A percentile compares a stretch with the other conserved stretches of the same genome.
Evolutionary conservation across 1,140 invertebrate species (phyloP).

Genomic region (Cotesia chilonis): DNA sequence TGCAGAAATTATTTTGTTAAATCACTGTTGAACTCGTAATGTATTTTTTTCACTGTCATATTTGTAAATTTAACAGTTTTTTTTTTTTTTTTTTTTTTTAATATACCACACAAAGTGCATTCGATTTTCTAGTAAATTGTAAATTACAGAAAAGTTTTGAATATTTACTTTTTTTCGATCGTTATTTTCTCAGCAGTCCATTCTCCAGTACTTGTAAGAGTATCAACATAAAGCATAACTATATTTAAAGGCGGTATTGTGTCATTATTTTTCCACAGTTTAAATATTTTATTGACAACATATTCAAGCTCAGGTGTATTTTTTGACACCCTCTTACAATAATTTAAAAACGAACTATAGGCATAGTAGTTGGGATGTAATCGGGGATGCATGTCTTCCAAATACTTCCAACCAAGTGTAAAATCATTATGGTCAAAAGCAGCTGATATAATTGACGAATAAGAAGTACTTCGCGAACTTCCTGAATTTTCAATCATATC

Average conservation of each 20-base stretch:
- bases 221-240: constrained; percentile 30
- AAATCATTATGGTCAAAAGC: constrained; percentile 69
- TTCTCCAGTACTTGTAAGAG: constrained; percentile 38
- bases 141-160: not conserved
- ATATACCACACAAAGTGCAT: too few relatives aligned
- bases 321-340: constrained; percentile 61
- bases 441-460: constrained; percentile 64
- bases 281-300: constrained; percentile 64
- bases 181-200: constrained; percentile 1
- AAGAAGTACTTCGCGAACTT: constrained; percentile 47
- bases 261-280: constrained; percentile 52
- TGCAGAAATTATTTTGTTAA: too few relatives aligned
- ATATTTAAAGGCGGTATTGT: constrained; percentile 33
- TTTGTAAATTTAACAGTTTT: too few relatives aligned
- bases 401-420: constrained; percentile 66
- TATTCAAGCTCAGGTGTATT: constrained; percentile 52
- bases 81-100: too few relatives aligned
- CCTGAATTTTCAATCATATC: constrained; percentile 66
- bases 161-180: not conserved
- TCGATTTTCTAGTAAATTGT: not conserved
- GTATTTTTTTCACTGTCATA: too few relatives aligned
- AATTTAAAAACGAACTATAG: constrained; percentile 62
- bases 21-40: too few relatives aligned
- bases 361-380: constrained; percentile 45
- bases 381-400: constrained; percentile 60